Conservation (phyloP, 2,888 invertebrate genomes). For the Leptinotarsa peninsularis region DNA sequence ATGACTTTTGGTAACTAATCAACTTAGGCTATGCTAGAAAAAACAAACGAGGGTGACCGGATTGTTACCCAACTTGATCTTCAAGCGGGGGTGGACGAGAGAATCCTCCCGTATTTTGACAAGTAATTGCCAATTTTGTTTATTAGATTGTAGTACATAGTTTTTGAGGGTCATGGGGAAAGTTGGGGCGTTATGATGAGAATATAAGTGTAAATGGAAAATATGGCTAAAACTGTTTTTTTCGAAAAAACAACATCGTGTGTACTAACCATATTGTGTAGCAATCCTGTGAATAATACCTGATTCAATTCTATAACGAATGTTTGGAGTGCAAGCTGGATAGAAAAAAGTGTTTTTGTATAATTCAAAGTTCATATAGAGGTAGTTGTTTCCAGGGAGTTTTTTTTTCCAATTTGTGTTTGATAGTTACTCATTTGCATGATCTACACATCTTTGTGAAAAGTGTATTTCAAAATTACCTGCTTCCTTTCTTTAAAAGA, state of each 20-base stretch:
- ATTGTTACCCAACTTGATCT: slow-evolving; percentile 36
- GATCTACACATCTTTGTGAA: no score
- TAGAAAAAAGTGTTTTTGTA: no score
- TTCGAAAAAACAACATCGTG: neutral
- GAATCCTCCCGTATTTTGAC: slow-evolving; percentile 42
- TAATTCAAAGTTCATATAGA: no score
- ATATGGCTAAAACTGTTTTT: neutral
- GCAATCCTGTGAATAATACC: no score
- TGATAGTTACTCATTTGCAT: no score
- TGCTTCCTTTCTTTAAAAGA: no score
- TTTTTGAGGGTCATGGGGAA: slow-evolving; percentile 39
- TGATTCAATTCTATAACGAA: no score
- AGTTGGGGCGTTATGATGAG: slow-evolving; percentile 1
- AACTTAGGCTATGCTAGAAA: slow-evolving; percentile 48
- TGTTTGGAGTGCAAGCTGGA: no score
- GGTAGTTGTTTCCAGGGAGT: no score
- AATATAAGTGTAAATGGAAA: neutral
- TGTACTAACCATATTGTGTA: no score
- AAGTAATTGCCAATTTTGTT: slow-evolving; percentile 50
- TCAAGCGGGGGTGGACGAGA: slow-evolving; percentile 26
- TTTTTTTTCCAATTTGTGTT: no score
- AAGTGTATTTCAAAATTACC: no score
- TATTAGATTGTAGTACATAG: slow-evolving; percentile 46
- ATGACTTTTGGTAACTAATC: slow-evolving; percentile 52
- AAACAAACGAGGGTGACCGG: slow-evolving; percentile 46